A percentile compares a stretch with the other conserved stretches of the same genome.
phyloP scores from a whole-genome alignment of 1,140 invertebrate genomes.

The Drosophila bifasciata region DNA sequence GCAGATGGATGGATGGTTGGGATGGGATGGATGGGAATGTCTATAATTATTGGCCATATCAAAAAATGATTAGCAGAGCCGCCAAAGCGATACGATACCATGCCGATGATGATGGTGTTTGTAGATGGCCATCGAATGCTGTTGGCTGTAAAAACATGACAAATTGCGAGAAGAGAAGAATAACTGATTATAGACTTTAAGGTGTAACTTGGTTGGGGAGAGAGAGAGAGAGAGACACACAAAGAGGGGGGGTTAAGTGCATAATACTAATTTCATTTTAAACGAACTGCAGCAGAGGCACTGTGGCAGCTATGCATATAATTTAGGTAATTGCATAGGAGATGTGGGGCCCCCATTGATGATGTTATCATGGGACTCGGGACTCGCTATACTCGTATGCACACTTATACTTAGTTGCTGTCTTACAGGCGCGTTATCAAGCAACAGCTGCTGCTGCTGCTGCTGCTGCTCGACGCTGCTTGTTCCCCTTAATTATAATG shows the following conservation, averaged over 20 bases:
- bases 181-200: constrained; percentile 59
- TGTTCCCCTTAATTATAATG: constrained; percentile 70
- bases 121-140: constrained; percentile 27
- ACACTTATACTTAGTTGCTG: constrained; percentile 47
- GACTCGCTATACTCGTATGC: constrained; percentile 34
- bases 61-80: constrained; percentile 61
- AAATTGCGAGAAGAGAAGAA: constrained; percentile 36
- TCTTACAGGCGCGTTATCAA: constrained; percentile 62
- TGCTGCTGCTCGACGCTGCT: constrained; percentile 28
- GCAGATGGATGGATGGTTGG: constrained; percentile 53
- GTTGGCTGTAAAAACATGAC: constrained; percentile 10
- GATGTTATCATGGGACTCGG: constrained; percentile 65
- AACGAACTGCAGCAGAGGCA: constrained; percentile 56
- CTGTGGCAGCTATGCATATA: constrained; percentile 55
- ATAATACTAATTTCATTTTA: constrained; percentile 81
- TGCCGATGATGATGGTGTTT: constrained; percentile 32
- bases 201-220: constrained; percentile 31
- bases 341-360: constrained; percentile 60
- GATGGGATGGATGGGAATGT: constrained; percentile 25
- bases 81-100: constrained; percentile 40
- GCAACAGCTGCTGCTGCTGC: constrained; percentile 61
- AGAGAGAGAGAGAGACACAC: not conserved
- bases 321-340: constrained; percentile 75
- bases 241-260: constrained; percentile 14
- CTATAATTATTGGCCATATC: constrained; percentile 72